Evolutionary conservation across 2,113 vertebrate genomes (phyloP), one percentile per base, ranked within the genome.

Genomic region (Megaceryle torquata): DNA sequence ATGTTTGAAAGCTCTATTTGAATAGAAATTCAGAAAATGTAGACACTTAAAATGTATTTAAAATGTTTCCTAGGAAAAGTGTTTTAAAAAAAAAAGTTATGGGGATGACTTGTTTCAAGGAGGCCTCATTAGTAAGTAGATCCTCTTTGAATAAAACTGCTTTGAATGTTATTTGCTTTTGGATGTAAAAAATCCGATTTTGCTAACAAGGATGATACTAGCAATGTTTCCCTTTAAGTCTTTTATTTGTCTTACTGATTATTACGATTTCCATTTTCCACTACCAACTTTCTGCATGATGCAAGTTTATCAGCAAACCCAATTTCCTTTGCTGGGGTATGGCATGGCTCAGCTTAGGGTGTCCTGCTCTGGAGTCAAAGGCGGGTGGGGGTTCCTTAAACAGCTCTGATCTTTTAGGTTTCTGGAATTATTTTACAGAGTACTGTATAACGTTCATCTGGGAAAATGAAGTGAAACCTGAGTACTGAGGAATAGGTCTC

Each of bases 41-140:
- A 61, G 96, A 72, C 72, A 87, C 87, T 96, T 93, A 97, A 97
- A 97, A 92, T 85, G 3, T 97, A 81, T 97, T 97, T 97, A 80
- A 97, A 97, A 97, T 97, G 96, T 97, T 95, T 97, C 97, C 97
- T 97, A 97, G 97, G 97, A 95, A 97, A 56, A 96, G 97, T 93
- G 93, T 76, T 82, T 95, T 13, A 4, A 81, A 37, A 94, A 90
- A 93, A 95, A 97, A 97, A 97, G 91, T 96, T 97, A 97, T 97
- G 97, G 97, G 97, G 87, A 97, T 97, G 97, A 97, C 95, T 96
- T 97, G 97, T 97, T 97, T 97, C 97, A 97, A 97, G 96, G 97
- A 97, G 87, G 97, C 96, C 89, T 96, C 94, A 95, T 97, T 96
- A 97, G 97, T 94, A 97, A 96, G 97, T 96, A 96, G 95, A 97